Base-by-base conservation (phyloP, 2,888 invertebrate species). In the Argyresthia albistria region DNA sequence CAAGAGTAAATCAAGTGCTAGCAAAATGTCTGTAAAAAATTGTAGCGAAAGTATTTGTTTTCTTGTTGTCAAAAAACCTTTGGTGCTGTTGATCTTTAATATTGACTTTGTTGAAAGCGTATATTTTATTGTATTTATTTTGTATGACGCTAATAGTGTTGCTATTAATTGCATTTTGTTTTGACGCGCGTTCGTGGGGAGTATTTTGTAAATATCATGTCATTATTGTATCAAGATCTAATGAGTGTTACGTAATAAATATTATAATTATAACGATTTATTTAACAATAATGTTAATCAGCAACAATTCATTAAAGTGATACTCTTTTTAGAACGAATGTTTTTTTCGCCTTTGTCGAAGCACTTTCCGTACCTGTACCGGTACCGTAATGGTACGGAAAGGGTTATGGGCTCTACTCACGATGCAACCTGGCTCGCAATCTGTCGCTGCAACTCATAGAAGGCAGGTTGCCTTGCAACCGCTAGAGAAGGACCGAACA, bases 271-370 rank as follows among this genome's bases (percentile, higher is more conserved):
- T 53, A 59, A 65, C 54, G 64, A 46, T 35, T 35, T 51, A 45
- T 59, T 36, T 37, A 45, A 45, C 59, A 62, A 25, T 25, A 25
- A 71, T 68, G 62, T 66, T 71, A 70, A 73, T 72, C 72, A 70
- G 69, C 58, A 69, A 71, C 71, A 66, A 70, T 73, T 68, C 66
- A 81, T 75, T 80, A 77, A 78, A 80, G 60, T 56, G 45, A 57
- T 72, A 69, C 62, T 63, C 66, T 69, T 71, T 70, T 63, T 51
- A 15, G 35, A 14, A 59, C 58, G 8, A 53, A 54, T 8, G 60
- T 70, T 70, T 74, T 68, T 65, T 69, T 71, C n/a, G n/a, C n/a
- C n/a, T n/a, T n/a, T n/a, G n/a, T n/a, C n/a, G n/a, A n/a, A n/a
- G n/a, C n/a, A n/a, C n/a, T n/a, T n/a, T n/a, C n/a, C n/a, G n/a